phyloP scores from a whole-genome alignment of 1,140 invertebrate genomes.

The Lepidostoma basale region DNA sequence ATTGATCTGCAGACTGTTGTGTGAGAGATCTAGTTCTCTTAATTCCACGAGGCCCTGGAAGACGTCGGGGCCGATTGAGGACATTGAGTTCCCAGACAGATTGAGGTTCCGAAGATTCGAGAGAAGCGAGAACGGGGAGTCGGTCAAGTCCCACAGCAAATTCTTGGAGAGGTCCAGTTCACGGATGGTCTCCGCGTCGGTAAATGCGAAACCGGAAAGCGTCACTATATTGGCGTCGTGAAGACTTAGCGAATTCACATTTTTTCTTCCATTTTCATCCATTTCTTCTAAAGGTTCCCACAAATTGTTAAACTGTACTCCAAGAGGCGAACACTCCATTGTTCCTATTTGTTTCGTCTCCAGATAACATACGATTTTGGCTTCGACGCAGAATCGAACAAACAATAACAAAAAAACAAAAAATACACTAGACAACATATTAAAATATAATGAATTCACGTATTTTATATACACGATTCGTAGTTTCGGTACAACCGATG shows the following conservation, averaged over 20 bases:
- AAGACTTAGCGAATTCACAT: too few relatives aligned
- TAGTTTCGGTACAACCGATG: too few relatives aligned
- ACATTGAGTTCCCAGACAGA: not conserved
- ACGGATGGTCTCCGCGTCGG: not conserved
- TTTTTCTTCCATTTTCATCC: too few relatives aligned
- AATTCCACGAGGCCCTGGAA: not conserved
- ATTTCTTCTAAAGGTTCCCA: too few relatives aligned
- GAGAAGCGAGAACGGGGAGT: not conserved
- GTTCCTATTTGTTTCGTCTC: not conserved
- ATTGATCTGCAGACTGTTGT: not conserved
- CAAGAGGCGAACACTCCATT: not conserved
- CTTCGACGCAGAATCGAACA: too few relatives aligned
- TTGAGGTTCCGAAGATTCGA: not conserved
- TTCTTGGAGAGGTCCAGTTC: slow-evolving; percentile 3
- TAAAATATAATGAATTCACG: too few relatives aligned
- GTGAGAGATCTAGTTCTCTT: slow-evolving; percentile 14
- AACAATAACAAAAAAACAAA: too few relatives aligned
- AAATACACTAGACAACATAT: too few relatives aligned
- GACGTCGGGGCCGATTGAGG: not conserved
- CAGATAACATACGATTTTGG: not conserved
- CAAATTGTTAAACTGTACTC: not conserved
- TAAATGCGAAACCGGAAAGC: not conserved
- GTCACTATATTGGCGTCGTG: too few relatives aligned
- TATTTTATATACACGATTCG: too few relatives aligned
- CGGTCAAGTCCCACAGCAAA: not conserved